Evolutionary conservation across 2,888 invertebrate genomes (phyloP).

Genomic region (Andrena marginata): DNA sequence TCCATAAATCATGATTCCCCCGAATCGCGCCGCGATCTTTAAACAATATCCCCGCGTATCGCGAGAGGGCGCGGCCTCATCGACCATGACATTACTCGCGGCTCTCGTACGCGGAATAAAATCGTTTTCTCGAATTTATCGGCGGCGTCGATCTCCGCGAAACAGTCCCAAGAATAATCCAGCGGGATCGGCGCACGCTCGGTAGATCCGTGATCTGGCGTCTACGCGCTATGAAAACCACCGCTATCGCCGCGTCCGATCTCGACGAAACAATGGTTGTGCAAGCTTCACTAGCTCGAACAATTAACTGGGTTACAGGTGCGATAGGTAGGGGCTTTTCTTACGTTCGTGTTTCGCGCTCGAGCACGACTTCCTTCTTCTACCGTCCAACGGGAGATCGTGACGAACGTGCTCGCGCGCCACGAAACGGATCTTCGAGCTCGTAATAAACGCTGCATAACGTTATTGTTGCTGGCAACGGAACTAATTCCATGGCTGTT

Average conservation of each 20-base stretch:
- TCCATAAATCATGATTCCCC: slow-evolving; percentile 32
- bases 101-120: slow-evolving; percentile 20
- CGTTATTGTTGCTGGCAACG: no score
- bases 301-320: slow-evolving; percentile 78
- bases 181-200: slow-evolving; percentile 22
- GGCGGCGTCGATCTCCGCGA: slow-evolving; percentile 37
- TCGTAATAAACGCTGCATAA: no score
- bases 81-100: slow-evolving; percentile 65
- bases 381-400: no score
- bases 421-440: no score
- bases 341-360: background rate
- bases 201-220: slow-evolving; percentile 31
- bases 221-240: slow-evolving; percentile 44
- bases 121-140: slow-evolving; percentile 43
- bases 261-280: slow-evolving; percentile 65
- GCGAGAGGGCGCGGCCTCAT: slow-evolving; percentile 53
- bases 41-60: slow-evolving; percentile 20
- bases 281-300: slow-evolving; percentile 69
- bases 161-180: slow-evolving; percentile 25
- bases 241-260: slow-evolving; percentile 63
- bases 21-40: slow-evolving; percentile 40
- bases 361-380: slow-evolving; percentile 1
- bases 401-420: no score
- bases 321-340: slow-evolving; percentile 57
- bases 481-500: no score